Conservation (phyloP, 2,797 vertebrate genomes). For the Sebastes matsubarae region DNA sequence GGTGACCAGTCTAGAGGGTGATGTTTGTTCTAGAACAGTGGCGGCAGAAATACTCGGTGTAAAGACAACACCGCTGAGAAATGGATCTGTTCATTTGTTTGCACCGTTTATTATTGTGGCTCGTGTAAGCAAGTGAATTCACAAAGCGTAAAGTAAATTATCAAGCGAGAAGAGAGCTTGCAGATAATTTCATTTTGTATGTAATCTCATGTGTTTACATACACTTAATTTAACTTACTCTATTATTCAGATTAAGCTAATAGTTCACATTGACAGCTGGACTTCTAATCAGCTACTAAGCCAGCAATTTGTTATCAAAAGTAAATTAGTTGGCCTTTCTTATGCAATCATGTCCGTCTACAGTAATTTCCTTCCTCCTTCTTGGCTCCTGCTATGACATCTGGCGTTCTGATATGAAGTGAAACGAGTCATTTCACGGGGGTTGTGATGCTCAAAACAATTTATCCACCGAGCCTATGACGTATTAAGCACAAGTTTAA, state of each 20-base stretch:
- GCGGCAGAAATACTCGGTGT: conserved; percentile 28
- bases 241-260: background rate
- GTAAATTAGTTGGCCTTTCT: background rate
- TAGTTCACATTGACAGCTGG: background rate
- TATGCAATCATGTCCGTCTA: background rate
- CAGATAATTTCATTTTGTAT: background rate
- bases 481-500: no score
- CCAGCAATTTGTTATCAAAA: background rate
- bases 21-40: conserved; percentile 60
- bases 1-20: conserved; percentile 69
- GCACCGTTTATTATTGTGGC: background rate
- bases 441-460: background rate
- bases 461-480: background rate
- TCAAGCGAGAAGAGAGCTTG: background rate
- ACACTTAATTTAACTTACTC: background rate
- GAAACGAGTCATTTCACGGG: background rate
- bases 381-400: background rate
- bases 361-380: background rate
- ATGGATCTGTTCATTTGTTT: conserved; percentile 22
- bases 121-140: background rate
- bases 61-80: background rate
- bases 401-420: background rate
- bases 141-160: background rate
- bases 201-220: background rate
- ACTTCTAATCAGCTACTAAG: background rate